A percentile compares a stretch with the other conserved stretches of the same genome.
These are phyloP conservation scores for Apogon hyalosoma DNA, from an alignment of 2,797 vertebrate species.

Conservation along the genomic window DNA sequence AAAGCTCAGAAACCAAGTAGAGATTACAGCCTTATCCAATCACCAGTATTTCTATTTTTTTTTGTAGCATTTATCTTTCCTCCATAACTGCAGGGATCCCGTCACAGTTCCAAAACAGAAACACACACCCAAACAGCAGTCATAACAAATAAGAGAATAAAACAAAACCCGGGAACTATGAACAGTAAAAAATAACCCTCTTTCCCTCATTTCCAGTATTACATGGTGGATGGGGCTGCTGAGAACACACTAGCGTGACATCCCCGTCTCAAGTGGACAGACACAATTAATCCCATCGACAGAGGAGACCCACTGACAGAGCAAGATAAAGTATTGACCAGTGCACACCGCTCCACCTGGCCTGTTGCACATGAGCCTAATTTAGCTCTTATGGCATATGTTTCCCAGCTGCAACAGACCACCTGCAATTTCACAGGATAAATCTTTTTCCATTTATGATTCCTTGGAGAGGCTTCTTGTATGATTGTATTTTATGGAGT, in stretches of 20 bases:
- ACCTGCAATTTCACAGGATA: slow-evolving; percentile 11
- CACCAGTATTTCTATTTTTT: not conserved
- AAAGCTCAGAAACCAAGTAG: not conserved
- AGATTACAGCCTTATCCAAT: not conserved
- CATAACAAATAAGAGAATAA: not conserved
- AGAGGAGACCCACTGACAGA: slow-evolving; percentile 75
- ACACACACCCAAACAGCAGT: slow-evolving; percentile 9
- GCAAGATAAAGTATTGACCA: slow-evolving; percentile 73
- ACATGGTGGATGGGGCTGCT: slow-evolving; percentile 44
- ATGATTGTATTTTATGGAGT: slow-evolving; percentile 9
- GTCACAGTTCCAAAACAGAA: not conserved
- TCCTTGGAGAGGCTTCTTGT: too few relatives aligned
- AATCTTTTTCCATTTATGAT: not conserved
- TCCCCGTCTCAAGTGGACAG: slow-evolving; percentile 71
- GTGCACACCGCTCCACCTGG: slow-evolving; percentile 52
- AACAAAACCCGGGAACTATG: slow-evolving; percentile 3
- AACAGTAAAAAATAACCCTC: slow-evolving; percentile 28
- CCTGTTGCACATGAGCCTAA: slow-evolving; percentile 62
- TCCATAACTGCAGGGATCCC: too few relatives aligned
- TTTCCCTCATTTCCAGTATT: slow-evolving; percentile 24
- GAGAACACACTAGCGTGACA: slow-evolving; percentile 61
- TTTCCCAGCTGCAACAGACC: slow-evolving; percentile 9
- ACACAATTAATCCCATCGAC: slow-evolving; percentile 75
- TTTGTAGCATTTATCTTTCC: too few relatives aligned
- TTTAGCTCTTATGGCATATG: slow-evolving; percentile 52